These are phyloP conservation scores for Teleiodes luculella DNA, from an alignment of 2,888 invertebrate genomes.

Conservation along the genomic window DNA sequence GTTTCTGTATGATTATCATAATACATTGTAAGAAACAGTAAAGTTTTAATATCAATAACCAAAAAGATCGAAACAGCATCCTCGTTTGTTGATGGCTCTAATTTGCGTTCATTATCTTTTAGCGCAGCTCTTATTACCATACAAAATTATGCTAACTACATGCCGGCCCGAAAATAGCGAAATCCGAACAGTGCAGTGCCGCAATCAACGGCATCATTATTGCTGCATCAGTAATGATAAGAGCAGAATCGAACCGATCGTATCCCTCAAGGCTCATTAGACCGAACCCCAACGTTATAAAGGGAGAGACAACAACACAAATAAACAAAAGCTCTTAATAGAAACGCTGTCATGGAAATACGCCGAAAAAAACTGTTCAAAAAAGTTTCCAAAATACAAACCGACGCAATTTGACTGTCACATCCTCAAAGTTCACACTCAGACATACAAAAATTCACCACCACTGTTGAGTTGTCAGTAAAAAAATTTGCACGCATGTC, in stretches of 20 bases:
- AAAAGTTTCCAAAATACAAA: slow-evolving; percentile 1
- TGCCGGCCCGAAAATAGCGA: neutral
- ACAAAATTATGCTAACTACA: slow-evolving; percentile 3
- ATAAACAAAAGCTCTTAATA: slow-evolving; percentile 5
- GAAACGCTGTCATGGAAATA: slow-evolving; percentile 9
- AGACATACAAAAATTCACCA: slow-evolving; percentile 20
- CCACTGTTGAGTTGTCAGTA: slow-evolving; percentile 27
- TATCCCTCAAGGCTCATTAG: slow-evolving; percentile 4
- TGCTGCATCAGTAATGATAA: neutral
- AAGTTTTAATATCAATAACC: neutral
- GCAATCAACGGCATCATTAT: too few relatives aligned
- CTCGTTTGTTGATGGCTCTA: neutral
- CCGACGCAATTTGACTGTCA: slow-evolving; percentile 16
- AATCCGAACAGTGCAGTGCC: too few relatives aligned
- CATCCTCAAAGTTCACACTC: slow-evolving; percentile 22
- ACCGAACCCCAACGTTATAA: neutral
- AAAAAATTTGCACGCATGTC: slow-evolving; percentile 39
- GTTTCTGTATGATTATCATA: neutral
- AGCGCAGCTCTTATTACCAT: neutral
- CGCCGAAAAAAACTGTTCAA: neutral
- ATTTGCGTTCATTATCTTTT: neutral
- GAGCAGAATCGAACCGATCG: neutral
- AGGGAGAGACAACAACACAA: neutral
- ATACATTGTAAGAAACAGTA: neutral
- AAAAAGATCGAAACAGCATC: neutral